Percentiles rank a stretch among this genome's conserved stretches.
Evolutionary conservation across 1,140 invertebrate species (phyloP).

Genomic region (Brachionus koreanus): DNA sequence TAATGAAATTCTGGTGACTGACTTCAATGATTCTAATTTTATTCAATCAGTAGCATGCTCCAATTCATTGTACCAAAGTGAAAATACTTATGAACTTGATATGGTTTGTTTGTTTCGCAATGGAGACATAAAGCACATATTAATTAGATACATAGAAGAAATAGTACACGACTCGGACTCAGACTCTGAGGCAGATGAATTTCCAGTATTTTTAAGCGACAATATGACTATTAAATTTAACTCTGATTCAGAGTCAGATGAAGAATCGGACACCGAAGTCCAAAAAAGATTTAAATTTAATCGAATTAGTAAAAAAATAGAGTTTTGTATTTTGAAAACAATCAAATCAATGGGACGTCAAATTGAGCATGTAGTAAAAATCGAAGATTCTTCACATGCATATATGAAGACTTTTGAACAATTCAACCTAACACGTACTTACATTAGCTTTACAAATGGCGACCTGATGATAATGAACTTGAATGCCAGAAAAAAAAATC

Average conservation of each 20-base stretch:
- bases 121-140: neutral
- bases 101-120: neutral
- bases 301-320: neutral
- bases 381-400: neutral
- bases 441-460: neutral
- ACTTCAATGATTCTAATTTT: neutral
- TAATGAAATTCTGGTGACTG: neutral
- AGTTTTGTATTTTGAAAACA: neutral
- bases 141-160: neutral
- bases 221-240: neutral
- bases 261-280: neutral
- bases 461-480: constrained; percentile 1
- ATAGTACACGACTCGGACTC: neutral
- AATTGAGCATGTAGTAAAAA: neutral
- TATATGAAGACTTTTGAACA: neutral
- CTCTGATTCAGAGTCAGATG: neutral
- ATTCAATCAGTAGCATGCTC: neutral
- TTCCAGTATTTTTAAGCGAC: neutral
- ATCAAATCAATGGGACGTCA: neutral
- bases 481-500: neutral
- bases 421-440: neutral
- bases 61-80: neutral
- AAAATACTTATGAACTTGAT: neutral
- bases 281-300: neutral
- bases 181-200: neutral